A percentile compares a stretch with the other conserved stretches of the same genome.
These are phyloP conservation scores for Aurelia sp. DNA, from an alignment of 30 jellyfish, hydroid and myxozoan species.

Conservation along the genomic window DNA sequence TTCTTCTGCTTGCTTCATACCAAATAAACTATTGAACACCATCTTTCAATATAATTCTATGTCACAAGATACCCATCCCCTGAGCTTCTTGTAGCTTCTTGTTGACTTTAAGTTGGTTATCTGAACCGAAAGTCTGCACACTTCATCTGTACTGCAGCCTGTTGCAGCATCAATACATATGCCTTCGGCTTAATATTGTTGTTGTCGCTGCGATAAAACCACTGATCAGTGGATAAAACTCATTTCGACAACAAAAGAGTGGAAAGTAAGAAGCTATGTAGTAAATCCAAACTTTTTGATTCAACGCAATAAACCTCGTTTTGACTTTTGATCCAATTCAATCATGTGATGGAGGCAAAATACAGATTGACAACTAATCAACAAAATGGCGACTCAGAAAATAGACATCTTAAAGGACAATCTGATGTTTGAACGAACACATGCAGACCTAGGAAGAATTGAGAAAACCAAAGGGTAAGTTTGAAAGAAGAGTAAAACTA, in stretches of 20 bases:
- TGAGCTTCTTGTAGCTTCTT: background rate
- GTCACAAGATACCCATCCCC: background rate
- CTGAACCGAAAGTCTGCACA: too few relatives aligned
- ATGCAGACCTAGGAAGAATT: slow-evolving; percentile 66
- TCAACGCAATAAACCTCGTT: slow-evolving; percentile 1
- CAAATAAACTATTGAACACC: slow-evolving; percentile 72
- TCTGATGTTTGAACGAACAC: slow-evolving; percentile 49
- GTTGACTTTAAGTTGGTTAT: too few relatives aligned
- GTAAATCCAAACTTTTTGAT: too few relatives aligned
- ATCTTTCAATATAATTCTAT: background rate
- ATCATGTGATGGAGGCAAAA: background rate
- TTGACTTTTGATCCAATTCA: slow-evolving; percentile 12
- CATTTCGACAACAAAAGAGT: too few relatives aligned
- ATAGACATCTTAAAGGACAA: slow-evolving; percentile 56
- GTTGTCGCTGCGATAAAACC: too few relatives aligned
- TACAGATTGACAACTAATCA: slow-evolving; percentile 31
- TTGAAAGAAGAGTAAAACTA: too few relatives aligned
- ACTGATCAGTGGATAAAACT: too few relatives aligned
- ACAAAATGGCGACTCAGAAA: slow-evolving; percentile 57
- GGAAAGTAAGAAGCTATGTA: too few relatives aligned
- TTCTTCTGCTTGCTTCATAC: slow-evolving; percentile 30
- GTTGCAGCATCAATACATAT: too few relatives aligned
- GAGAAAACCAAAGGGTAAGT: slow-evolving; percentile 63
- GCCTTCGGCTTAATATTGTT: too few relatives aligned
- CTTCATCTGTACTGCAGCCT: too few relatives aligned